Conservation (phyloP, 2,797 vertebrate genomes). For the Poeciliopsis paucimaculata region DNA sequence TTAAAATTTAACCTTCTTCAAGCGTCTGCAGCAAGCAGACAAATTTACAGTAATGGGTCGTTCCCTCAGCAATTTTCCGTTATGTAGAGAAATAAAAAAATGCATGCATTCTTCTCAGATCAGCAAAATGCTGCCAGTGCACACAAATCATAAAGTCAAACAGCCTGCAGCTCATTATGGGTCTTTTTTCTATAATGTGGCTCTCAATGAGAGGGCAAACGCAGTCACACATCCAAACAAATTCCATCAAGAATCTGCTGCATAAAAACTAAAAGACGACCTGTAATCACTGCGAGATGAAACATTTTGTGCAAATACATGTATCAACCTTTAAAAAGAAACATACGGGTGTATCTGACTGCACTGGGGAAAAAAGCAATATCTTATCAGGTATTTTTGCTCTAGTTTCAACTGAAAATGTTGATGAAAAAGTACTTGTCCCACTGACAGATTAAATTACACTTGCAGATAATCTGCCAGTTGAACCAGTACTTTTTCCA, state of each 20-base stretch:
- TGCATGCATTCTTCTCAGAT: conserved; percentile 59
- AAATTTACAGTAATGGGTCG: conserved; percentile 33
- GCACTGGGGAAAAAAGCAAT: no score
- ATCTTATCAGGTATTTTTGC: no score
- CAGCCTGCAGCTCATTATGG: conserved; percentile 42
- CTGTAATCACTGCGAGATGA: neutral
- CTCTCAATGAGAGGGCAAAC: conserved; percentile 54
- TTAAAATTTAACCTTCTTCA: conserved; percentile 5
- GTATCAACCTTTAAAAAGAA: no score
- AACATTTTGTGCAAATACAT: neutral
- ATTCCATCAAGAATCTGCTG: conserved; percentile 3
- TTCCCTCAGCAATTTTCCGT: conserved; percentile 57
- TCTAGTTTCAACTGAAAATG: no score
- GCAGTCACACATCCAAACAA: conserved; percentile 36
- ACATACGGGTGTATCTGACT: no score
- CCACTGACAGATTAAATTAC: no score
- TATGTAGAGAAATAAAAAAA: conserved; percentile 42
- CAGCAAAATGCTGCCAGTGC: conserved; percentile 61
- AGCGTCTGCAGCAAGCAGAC: conserved; percentile 24
- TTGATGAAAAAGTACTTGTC: no score
- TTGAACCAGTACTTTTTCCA: no score
- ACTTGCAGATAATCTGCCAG: no score
- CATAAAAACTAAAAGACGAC: conserved; percentile 3
- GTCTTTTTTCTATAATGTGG: conserved; percentile 39
- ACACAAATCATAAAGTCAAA: conserved; percentile 52